Percentiles rank a stretch among this genome's conserved stretches.
Conservation (phyloP, 2,888 invertebrate genomes). For the Opisthograptis luteolata region DNA sequence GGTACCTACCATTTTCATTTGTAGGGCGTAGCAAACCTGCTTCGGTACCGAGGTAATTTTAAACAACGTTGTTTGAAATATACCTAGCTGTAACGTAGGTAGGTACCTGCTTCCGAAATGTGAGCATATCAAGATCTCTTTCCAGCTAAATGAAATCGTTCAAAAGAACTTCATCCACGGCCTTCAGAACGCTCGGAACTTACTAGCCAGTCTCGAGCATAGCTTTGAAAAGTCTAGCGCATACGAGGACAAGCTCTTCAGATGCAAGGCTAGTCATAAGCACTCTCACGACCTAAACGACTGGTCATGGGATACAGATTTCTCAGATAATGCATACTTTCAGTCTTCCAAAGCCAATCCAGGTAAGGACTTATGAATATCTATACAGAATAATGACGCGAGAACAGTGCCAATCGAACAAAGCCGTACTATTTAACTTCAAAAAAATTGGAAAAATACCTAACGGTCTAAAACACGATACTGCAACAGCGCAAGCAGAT, state of each 20-base stretch:
- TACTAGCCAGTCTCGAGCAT: constrained; percentile 58
- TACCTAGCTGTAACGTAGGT: too few relatives aligned
- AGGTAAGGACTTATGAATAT: too few relatives aligned
- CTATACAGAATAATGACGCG: too few relatives aligned
- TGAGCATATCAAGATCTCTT: not conserved
- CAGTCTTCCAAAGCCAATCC: constrained; percentile 32
- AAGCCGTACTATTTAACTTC: too few relatives aligned
- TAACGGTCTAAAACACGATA: too few relatives aligned
- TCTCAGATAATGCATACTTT: constrained; percentile 42
- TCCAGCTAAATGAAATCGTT: constrained; percentile 36
- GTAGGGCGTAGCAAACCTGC: too few relatives aligned
- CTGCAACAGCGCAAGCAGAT: too few relatives aligned
- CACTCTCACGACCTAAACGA: constrained; percentile 54
- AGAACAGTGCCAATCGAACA: too few relatives aligned
- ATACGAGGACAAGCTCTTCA: constrained; percentile 61
- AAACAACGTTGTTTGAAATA: too few relatives aligned
- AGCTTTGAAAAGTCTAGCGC: constrained; percentile 61
- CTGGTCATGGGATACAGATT: constrained; percentile 51
- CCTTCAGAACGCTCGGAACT: constrained; percentile 59
- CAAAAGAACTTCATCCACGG: constrained; percentile 60
- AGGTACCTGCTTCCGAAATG: too few relatives aligned
- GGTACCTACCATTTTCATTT: not conserved
- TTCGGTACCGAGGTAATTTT: too few relatives aligned
- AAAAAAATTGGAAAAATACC: too few relatives aligned
- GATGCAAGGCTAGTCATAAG: constrained; percentile 57